phyloP scores from a whole-genome alignment of 2,113 vertebrate genomes.

The Opisthocomus hoazin region DNA sequence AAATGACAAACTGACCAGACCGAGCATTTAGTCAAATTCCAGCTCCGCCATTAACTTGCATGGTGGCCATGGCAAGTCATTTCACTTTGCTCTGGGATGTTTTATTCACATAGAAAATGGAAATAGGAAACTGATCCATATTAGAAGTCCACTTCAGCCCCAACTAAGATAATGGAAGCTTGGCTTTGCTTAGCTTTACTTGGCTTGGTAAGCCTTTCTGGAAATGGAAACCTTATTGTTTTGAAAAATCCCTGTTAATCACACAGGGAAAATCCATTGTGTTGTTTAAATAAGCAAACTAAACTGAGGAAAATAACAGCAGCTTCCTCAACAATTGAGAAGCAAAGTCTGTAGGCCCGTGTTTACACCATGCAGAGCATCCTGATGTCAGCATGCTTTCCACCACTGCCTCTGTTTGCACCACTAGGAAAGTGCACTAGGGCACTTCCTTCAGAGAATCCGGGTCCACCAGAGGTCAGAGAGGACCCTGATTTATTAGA shows the following conservation, averaged over 20 bases:
- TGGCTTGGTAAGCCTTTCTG: not conserved
- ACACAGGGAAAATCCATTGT: not conserved
- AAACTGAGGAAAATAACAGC: not conserved
- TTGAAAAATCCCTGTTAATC: constrained; percentile 4
- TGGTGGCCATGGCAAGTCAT: not conserved
- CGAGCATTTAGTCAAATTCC: not conserved
- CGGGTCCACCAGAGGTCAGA: not conserved
- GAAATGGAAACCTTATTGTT: not conserved
- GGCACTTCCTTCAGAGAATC: not conserved
- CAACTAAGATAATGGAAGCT: not conserved
- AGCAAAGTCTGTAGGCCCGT: not conserved
- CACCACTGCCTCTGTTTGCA: not conserved
- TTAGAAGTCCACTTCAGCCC: not conserved
- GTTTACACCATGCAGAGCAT: not conserved
- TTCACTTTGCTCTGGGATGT: not conserved
- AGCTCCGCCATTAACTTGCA: not conserved
- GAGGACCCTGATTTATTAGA: not conserved
- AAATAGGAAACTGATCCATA: not conserved
- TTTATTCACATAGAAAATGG: not conserved
- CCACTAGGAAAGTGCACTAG: rapidly evolving
- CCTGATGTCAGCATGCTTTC: not conserved
- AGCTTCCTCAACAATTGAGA: not conserved
- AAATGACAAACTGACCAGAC: not conserved
- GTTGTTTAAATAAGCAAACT: not conserved
- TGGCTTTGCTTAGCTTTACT: not conserved